A percentile compares a stretch with the other conserved stretches of the same genome.
Evolutionary conservation across 2,113 vertebrate genomes (phyloP).

Genomic region (Brienomyrus brachyistius): DNA sequence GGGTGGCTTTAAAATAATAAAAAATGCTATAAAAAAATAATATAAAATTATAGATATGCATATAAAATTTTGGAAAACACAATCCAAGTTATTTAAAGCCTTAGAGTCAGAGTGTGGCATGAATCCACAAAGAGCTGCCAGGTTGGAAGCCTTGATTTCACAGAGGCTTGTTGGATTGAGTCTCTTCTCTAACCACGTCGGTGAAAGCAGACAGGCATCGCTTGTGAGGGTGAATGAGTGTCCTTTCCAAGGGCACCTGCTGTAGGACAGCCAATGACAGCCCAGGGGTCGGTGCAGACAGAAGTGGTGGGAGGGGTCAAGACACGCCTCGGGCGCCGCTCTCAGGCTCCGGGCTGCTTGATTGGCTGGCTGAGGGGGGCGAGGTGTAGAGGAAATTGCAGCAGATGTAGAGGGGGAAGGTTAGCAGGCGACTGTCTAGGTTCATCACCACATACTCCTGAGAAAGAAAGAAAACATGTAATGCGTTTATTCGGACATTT

Average conservation of each 20-base stretch:
- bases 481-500: not conserved
- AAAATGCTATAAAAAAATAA: too few species aligned
- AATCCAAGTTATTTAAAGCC: not conserved
- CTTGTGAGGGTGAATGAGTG: not conserved
- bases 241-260: not conserved
- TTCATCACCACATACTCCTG: slow-evolving; percentile 97
- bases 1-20: too few species aligned
- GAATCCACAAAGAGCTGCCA: slow-evolving; percentile 7
- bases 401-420: slow-evolving; percentile 91
- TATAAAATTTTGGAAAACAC: too few species aligned
- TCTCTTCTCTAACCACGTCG: not conserved
- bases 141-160: slow-evolving; percentile 8
- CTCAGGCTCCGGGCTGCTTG: slow-evolving; percentile 45
- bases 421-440: slow-evolving; percentile 83
- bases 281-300: not conserved
- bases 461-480: not conserved
- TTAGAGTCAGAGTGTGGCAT: not conserved
- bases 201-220: not conserved
- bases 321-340: slow-evolving; percentile 44
- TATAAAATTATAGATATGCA: too few species aligned
- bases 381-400: slow-evolving; percentile 95
- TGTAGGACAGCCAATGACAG: not conserved
- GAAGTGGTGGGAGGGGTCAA: slow-evolving; percentile 35
- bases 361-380: slow-evolving; percentile 59
- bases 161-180: slow-evolving; percentile 11